These are phyloP conservation scores for Tetranychus piercei DNA, from an alignment of 2,888 invertebrate species.

Conservation along the genomic window DNA sequence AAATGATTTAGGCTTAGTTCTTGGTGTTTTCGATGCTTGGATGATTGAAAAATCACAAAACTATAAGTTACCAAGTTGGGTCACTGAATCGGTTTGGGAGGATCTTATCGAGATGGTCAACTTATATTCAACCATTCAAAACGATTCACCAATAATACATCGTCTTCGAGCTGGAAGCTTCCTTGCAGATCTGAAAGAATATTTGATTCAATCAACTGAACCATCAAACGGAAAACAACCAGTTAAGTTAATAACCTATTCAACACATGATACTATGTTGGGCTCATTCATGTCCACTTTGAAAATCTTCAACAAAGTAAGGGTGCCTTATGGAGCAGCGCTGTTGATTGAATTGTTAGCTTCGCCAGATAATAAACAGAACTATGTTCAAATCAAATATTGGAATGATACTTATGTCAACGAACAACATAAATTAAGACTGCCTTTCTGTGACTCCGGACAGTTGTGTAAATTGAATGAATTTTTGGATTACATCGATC, in stretches of 20 bases:
- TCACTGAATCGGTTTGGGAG: background rate
- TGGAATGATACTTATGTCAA: constrained; percentile 15
- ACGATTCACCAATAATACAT: background rate
- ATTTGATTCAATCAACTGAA: background rate
- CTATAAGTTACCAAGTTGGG: background rate
- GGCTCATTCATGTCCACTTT: constrained; percentile 14
- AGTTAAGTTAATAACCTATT: constrained; percentile 8
- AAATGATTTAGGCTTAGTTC: background rate
- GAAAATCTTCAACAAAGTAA: constrained; percentile 11
- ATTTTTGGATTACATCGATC: background rate
- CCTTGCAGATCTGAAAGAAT: constrained; percentile 3
- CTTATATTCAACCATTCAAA: background rate
- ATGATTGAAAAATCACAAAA: background rate
- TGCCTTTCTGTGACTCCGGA: background rate
- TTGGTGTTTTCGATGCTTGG: background rate
- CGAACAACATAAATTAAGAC: background rate
- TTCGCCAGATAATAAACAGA: background rate
- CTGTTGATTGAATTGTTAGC: constrained; percentile 18
- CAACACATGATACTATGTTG: constrained; percentile 19
- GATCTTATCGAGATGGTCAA: background rate
- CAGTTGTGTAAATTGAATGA: background rate
- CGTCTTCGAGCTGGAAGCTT: constrained; percentile 4
- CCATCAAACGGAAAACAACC: background rate
- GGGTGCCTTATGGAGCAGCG: constrained; percentile 14
- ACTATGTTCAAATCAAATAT: constrained; percentile 12